Percentiles rank a stretch among this genome's conserved stretches.
phyloP scores from a whole-genome alignment of 2,888 invertebrate species.

The Eupelmus urozonus region DNA sequence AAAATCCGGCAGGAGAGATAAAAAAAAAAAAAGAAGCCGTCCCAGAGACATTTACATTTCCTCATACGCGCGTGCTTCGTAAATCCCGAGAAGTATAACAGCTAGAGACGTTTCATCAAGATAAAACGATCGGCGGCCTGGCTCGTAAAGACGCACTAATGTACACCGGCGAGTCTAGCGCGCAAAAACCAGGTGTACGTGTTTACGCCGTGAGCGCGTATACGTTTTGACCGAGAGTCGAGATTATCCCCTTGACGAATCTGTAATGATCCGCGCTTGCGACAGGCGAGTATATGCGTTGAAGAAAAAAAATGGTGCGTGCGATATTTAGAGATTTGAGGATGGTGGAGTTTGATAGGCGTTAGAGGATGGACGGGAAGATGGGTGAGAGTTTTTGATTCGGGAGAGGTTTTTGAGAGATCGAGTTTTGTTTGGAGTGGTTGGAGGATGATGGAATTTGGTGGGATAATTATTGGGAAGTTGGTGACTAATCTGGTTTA shows the following conservation, averaged over 20 bases:
- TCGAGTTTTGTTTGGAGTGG: too few relatives aligned
- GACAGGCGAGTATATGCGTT: too few relatives aligned
- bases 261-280: background rate
- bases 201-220: background rate
- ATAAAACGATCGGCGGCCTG: constrained; percentile 1
- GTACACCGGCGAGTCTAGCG: background rate
- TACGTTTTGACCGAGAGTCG: background rate
- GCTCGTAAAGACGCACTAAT: constrained; percentile 27
- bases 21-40: constrained; percentile 6
- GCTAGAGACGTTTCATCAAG: constrained; percentile 40
- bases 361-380: too few relatives aligned
- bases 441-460: too few relatives aligned
- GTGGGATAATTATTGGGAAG: too few relatives aligned
- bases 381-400: too few relatives aligned
- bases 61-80: background rate
- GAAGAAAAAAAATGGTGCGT: too few relatives aligned
- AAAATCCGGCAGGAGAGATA: background rate
- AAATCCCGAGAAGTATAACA: constrained; percentile 39
- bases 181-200: constrained; percentile 31
- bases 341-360: too few relatives aligned
- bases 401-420: too few relatives aligned
- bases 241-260: constrained; percentile 8
- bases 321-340: too few relatives aligned
- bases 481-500: too few relatives aligned
- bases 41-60: constrained; percentile 11